Evolutionary conservation across 1,140 invertebrate genomes (phyloP).

Genomic region (Bombus superbus): DNA sequence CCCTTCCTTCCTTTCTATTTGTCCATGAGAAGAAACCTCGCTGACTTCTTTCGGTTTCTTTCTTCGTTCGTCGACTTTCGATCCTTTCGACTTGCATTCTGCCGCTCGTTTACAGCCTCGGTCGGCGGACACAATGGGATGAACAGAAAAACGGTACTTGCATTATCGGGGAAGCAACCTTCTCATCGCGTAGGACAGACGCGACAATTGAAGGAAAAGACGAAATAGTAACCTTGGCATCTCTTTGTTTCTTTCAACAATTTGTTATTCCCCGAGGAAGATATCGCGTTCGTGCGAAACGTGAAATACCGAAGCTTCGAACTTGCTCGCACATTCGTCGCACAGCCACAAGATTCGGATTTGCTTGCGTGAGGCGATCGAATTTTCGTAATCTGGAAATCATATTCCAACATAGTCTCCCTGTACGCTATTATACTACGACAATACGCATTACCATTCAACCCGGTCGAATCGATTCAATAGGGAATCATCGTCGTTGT

Average conservation of each 20-base stretch:
- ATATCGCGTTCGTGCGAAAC: no score
- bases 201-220: no score
- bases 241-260: no score
- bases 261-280: no score
- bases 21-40: background rate
- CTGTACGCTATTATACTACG: no score
- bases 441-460: background rate
- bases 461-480: background rate
- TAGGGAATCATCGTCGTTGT: background rate
- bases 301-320: no score
- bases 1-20: background rate
- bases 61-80: background rate
- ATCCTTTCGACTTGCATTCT: background rate
- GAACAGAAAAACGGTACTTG: no score
- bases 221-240: no score
- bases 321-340: no score
- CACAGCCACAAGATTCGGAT: no score
- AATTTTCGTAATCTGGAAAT: background rate
- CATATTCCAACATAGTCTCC: background rate
- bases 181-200: no score
- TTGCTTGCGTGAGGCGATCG: background rate
- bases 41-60: background rate
- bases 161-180: no score
- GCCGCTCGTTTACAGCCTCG: background rate
- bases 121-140: background rate